These are phyloP conservation scores for Halcyon chelicuti DNA, from an alignment of 2,797 vertebrate genomes.

Conservation along the genomic window DNA sequence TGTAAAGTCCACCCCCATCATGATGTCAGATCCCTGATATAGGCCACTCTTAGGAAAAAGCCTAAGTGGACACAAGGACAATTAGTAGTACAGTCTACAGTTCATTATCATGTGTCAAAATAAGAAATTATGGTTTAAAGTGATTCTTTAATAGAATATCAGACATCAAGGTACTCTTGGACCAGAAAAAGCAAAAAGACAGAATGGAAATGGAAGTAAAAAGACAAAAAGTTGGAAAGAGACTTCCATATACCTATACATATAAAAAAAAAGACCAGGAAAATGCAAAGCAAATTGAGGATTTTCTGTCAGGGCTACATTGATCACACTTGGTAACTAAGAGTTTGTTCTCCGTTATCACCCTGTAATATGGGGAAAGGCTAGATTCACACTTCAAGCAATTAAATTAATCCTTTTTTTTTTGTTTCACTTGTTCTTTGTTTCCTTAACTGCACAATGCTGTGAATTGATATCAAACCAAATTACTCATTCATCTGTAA, in stretches of 20 bases:
- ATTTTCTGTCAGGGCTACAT: background rate
- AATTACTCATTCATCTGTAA: background rate
- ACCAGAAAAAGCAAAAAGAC: background rate
- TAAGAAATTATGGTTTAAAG: background rate
- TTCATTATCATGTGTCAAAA: background rate
- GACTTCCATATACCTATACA: background rate
- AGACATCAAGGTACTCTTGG: background rate
- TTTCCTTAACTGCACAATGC: background rate
- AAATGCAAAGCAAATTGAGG: background rate
- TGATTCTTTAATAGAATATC: background rate
- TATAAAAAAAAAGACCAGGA: background rate
- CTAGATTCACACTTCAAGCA: background rate
- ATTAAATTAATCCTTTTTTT: background rate
- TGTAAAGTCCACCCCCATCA: background rate
- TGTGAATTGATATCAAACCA: background rate
- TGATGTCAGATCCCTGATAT: background rate
- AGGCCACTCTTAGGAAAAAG: background rate
- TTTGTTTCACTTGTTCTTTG: background rate
- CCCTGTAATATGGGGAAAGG: background rate
- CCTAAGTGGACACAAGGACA: background rate
- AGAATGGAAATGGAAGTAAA: background rate
- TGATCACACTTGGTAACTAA: background rate
- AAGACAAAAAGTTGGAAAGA: background rate
- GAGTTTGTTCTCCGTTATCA: background rate
- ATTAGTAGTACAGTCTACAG: background rate